These are phyloP conservation scores for Anolis carolinensis DNA, from an alignment of 2,113 vertebrate genomes.

Conservation along the genomic window DNA sequence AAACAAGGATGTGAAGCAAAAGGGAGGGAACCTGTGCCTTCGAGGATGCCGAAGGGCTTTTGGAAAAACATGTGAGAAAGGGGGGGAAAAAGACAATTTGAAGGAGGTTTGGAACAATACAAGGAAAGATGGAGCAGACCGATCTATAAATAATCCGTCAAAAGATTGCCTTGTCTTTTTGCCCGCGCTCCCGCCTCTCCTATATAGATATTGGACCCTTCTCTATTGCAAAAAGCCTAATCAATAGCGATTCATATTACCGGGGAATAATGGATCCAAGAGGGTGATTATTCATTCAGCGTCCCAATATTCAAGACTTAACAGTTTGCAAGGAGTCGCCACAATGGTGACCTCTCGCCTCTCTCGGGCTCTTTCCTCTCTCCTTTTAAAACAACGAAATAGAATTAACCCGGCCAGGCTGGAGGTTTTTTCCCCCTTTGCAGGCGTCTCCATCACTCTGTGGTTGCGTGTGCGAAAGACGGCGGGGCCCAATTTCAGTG, in stretches of 20 bases:
- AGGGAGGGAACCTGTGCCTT: too few species aligned
- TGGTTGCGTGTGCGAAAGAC: too few species aligned
- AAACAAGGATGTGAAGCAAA: background rate
- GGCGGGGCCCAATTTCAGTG: too few species aligned
- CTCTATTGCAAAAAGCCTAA: background rate
- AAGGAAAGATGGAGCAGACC: background rate
- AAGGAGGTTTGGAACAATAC: background rate
- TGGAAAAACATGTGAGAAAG: background rate
- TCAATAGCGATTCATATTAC: background rate
- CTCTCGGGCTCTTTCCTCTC: background rate
- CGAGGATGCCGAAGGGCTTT: background rate
- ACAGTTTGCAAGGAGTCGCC: background rate
- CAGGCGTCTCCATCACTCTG: background rate
- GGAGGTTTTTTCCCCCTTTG: background rate
- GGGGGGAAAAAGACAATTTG: background rate
- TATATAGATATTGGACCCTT: background rate
- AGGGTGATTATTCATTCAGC: background rate
- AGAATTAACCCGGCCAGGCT: background rate
- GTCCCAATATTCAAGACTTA: background rate
- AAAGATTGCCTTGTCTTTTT: background rate
- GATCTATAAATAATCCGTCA: background rate
- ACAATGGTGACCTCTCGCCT: background rate
- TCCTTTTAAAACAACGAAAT: background rate
- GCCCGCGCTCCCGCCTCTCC: background rate
- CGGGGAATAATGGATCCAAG: background rate